Conservation (phyloP, 2,888 invertebrate genomes). For the Dryocosmus kuriphilus region DNA sequence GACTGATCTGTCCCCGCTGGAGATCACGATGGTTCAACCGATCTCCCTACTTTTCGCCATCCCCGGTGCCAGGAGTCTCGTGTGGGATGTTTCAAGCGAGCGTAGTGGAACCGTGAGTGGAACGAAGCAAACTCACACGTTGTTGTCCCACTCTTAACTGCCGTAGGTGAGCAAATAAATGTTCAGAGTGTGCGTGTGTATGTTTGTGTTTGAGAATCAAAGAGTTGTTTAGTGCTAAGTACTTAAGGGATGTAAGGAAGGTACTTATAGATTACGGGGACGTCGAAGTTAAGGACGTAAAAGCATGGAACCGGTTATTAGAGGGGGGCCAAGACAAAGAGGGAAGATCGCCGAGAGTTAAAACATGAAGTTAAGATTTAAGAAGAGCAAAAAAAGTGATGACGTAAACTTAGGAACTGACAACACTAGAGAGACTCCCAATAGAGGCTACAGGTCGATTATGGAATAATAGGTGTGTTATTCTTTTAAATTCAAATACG, state of each 20-base stretch:
- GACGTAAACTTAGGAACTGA: slow-evolving; percentile 62
- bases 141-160: slow-evolving; percentile 40
- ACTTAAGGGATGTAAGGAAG: too few relatives aligned
- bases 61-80: slow-evolving; percentile 42
- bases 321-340: slow-evolving; percentile 13
- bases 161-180: slow-evolving; percentile 33
- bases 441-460: not conserved
- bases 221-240: too few relatives aligned
- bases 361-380: slow-evolving; percentile 18
- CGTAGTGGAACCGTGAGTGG: slow-evolving; percentile 41
- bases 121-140: too few relatives aligned
- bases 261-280: slow-evolving; percentile 33
- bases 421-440: not conserved
- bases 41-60: slow-evolving; percentile 58
- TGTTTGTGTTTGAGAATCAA: not conserved
- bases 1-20: slow-evolving; percentile 53
- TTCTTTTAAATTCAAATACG: not conserved
- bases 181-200: slow-evolving; percentile 31
- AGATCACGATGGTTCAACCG: slow-evolving; percentile 56
- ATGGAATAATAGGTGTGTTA: slow-evolving; percentile 5
- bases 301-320: slow-evolving; percentile 42
- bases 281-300: slow-evolving; percentile 34
- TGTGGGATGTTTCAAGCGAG: slow-evolving; percentile 50
- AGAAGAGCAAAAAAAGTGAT: slow-evolving; percentile 67
- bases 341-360: slow-evolving; percentile 11